Base-by-base conservation (phyloP, 1,140 invertebrate genomes). In the Agrypnia vestita region DNA sequence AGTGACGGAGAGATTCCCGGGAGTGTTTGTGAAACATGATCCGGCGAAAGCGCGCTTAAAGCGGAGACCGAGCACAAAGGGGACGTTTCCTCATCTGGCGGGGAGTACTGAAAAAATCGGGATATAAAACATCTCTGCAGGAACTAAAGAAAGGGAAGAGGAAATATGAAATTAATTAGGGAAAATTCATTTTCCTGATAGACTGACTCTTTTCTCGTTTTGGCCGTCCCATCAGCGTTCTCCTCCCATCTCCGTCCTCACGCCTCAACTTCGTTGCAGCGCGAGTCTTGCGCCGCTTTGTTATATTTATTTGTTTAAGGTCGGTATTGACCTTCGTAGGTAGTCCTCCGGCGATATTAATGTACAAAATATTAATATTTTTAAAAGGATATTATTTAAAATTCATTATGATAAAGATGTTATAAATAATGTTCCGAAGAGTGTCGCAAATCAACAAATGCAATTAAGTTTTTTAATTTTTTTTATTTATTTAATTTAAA, bases 1-100 rank as follows among this genome's bases (percentile, higher is more conserved):
- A 64, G 61, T 35, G 61, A 44, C n/a, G 61, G 61, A 8, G 25
- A 43, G 35, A 47, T 8, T 19, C 51, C 61, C 10, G 75, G 49
- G 81, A 82, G 81, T 82, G 81, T 82, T 82, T 82, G 81, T 82
- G 81, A 82, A 82, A 82, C 81, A 82, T 80, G 81, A 82, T 82
- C 81, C 78, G 76, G 59, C 81, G 81, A 78, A 80, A 79, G 80
- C 81, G 53, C 64, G 78, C 59, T 74, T 72, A 82, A 82, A 82
- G 78, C 69, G 71, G 78, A 82, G 74, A 61, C 61, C 62, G 81
- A 82, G 78, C 78, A 82, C 81, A 82, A 82, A 82, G 81, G 64
- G 49, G 77, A 82, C 81, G 77, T 80, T 82, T 82, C 81, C 81
- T 73, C 62, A 74, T 73, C 80, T 62, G 75, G 17, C 13, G 61